These are phyloP conservation scores for Pocillopora verrucosa DNA, from an alignment of 64 coral and sea anemone species.

Conservation along the genomic window DNA sequence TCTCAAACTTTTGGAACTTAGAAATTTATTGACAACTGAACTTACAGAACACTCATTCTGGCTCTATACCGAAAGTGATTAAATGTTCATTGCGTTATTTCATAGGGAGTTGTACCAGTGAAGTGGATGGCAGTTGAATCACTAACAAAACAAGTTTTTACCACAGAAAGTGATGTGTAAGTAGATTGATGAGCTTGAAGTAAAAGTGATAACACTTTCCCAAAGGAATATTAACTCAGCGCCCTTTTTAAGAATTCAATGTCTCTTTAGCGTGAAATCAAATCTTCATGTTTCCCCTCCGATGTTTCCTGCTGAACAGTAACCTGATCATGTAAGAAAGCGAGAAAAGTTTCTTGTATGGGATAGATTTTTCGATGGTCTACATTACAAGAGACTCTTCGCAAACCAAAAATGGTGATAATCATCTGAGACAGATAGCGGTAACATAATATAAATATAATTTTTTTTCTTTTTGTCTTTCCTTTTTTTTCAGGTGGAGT, in stretches of 20 bases:
- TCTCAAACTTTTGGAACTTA: too few species aligned
- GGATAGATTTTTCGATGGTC: background rate
- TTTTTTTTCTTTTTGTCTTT: background rate
- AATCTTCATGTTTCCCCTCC: too few species aligned
- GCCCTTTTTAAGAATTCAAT: too few species aligned
- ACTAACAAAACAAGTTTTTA: background rate
- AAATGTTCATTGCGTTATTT: background rate
- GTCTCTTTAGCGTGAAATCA: too few species aligned
- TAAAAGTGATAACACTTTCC: too few species aligned
- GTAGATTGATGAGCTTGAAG: background rate
- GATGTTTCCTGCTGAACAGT: too few species aligned
- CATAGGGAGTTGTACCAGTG: constrained; percentile 26
- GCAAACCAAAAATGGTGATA: background rate
- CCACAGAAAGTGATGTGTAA: constrained; percentile 51
- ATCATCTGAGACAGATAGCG: background rate
- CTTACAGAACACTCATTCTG: too few species aligned
- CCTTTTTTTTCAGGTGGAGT: constrained; percentile 6
- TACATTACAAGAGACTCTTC: background rate
- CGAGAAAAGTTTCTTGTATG: too few species aligned
- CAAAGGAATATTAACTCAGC: too few species aligned
- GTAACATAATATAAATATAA: background rate
- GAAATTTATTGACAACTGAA: too few species aligned
- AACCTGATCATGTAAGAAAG: too few species aligned
- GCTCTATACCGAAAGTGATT: background rate
- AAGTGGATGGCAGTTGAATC: constrained; percentile 46